Conservation (phyloP, 2,797 vertebrate species). For the Myotis vivesi region DNA sequence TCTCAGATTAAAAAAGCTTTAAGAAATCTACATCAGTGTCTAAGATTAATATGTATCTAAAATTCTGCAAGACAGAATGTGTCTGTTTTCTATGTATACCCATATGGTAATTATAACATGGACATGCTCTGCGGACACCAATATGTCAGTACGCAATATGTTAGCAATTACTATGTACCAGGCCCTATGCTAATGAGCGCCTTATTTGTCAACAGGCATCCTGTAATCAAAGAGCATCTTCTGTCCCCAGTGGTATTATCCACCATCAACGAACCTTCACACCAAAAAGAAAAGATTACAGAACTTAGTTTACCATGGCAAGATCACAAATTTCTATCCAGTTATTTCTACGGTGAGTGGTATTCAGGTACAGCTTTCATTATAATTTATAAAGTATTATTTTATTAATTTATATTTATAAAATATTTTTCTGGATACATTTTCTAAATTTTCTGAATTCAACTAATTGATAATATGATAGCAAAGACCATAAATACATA, state of each 20-base stretch:
- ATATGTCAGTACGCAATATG: neutral
- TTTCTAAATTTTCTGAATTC: slow-evolving; percentile 32
- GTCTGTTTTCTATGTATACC: neutral
- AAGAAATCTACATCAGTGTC: neutral
- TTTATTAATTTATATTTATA: neutral
- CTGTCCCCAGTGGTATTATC: neutral
- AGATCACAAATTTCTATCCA: neutral
- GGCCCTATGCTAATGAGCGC: neutral
- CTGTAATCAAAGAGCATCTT: neutral
- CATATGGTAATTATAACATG: neutral
- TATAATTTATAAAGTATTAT: neutral
- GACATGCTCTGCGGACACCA: neutral
- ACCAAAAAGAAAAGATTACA: neutral
- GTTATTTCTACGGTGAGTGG: neutral
- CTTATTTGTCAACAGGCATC: neutral
- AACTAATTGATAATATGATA: neutral
- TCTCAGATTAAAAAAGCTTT: neutral
- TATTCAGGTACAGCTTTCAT: neutral
- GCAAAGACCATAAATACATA: neutral
- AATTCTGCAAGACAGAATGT: neutral
- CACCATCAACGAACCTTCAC: neutral
- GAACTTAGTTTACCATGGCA: neutral
- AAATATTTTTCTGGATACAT: slow-evolving; percentile 28
- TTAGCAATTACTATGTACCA: neutral
- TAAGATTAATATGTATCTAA: neutral